Conservation (phyloP, 2,888 invertebrate species). For the Ormyrus rosae region DNA sequence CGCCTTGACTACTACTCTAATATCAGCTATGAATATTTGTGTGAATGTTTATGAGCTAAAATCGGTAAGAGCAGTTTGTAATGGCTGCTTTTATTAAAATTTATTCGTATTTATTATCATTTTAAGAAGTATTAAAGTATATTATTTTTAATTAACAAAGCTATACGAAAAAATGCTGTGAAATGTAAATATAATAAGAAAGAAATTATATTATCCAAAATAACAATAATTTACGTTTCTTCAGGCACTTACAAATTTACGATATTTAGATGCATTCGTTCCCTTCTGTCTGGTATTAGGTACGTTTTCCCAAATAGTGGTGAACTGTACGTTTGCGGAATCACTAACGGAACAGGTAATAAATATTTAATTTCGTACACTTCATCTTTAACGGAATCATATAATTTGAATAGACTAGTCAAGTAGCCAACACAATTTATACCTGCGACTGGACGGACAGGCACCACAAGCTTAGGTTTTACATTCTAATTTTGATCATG, state of each 20-base stretch:
- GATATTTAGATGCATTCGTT: background rate
- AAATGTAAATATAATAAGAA: background rate
- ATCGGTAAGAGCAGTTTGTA: background rate
- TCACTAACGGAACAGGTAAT: slow-evolving; percentile 6
- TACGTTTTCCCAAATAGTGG: slow-evolving; percentile 7
- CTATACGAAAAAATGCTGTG: background rate
- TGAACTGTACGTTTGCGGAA: slow-evolving; percentile 30
- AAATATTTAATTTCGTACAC: background rate
- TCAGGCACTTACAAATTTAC: background rate
- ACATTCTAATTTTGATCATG: too few relatives aligned
- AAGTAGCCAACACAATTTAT: too few relatives aligned
- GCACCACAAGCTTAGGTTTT: too few relatives aligned
- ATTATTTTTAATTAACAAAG: background rate
- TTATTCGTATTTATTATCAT: too few relatives aligned
- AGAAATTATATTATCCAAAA: too few relatives aligned
- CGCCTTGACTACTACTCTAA: background rate
- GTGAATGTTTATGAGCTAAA: slow-evolving; percentile 23
- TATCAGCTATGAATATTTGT: slow-evolving; percentile 21
- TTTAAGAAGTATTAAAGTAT: too few relatives aligned
- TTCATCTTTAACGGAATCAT: too few relatives aligned
- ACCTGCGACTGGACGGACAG: too few relatives aligned
- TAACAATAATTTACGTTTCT: background rate
- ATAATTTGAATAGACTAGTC: too few relatives aligned
- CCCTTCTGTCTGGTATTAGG: background rate
- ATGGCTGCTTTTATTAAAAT: background rate